These are phyloP conservation scores for Lysiphlebus fabarum DNA, from an alignment of 1,140 invertebrate genomes.

Conservation along the genomic window DNA sequence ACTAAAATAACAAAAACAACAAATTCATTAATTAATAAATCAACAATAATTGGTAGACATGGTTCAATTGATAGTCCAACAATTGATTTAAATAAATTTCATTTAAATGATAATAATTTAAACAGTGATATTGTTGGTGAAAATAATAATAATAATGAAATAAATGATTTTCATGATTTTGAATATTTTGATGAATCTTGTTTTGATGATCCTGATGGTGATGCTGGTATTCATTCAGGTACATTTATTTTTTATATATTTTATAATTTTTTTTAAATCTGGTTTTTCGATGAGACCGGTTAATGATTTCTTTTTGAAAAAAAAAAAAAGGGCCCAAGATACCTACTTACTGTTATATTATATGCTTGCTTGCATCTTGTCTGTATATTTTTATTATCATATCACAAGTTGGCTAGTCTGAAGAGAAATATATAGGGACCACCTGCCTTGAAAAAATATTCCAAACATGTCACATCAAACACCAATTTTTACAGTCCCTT, in stretches of 20 bases:
- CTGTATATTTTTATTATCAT: too few species aligned
- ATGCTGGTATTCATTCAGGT: constrained; percentile 66
- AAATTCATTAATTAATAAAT: constrained; percentile 42
- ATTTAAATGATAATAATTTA: constrained; percentile 4
- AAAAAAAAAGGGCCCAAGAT: too few species aligned
- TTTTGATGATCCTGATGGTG: constrained; percentile 54
- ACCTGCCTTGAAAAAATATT: constrained; percentile 11
- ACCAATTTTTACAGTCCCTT: constrained; percentile 1
- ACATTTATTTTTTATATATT: constrained; percentile 21
- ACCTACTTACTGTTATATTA: too few species aligned
- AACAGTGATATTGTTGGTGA: constrained; percentile 24
- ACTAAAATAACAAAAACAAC: constrained; percentile 67
- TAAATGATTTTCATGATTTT: constrained; percentile 8
- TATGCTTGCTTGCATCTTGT: too few species aligned
- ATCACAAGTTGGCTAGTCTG: too few species aligned
- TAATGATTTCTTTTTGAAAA: too few species aligned
- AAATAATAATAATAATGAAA: constrained; percentile 26
- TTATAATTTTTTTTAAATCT: background rate
- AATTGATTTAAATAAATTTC: too few species aligned
- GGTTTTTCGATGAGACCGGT: too few species aligned
- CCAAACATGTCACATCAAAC: constrained; percentile 8
- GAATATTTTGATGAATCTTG: constrained; percentile 35
- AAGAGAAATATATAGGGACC: background rate
- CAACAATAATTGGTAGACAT: constrained; percentile 31
- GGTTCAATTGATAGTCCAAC: background rate